Conservation (phyloP, 2,113 vertebrate species). For the Salvelinus namaycush region DNA sequence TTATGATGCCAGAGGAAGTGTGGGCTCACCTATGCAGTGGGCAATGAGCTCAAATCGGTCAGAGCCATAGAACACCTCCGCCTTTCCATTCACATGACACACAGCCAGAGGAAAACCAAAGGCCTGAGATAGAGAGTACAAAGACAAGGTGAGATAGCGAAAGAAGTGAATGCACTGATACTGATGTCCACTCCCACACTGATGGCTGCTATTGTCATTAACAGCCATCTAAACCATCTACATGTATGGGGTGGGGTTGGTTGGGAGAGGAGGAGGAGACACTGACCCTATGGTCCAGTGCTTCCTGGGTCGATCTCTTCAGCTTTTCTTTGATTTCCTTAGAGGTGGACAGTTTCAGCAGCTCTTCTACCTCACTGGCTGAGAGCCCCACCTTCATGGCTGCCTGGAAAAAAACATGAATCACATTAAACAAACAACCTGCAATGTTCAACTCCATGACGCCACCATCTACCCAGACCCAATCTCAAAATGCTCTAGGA, state of each 20-base stretch:
- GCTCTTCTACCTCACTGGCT: constrained; percentile 62
- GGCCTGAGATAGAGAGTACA: constrained; percentile 66
- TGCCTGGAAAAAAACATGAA: constrained; percentile 66
- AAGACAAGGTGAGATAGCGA: too few relatives aligned
- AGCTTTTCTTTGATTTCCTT: constrained; percentile 83
- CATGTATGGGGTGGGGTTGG: background rate
- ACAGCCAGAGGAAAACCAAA: constrained; percentile 87
- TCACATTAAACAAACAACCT: too few relatives aligned
- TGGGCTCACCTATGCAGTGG: constrained; percentile 80
- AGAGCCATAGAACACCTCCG: constrained; percentile 85
- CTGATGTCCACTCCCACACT: background rate
- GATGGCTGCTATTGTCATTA: background rate
- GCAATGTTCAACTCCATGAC: too few relatives aligned
- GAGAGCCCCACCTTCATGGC: constrained; percentile 81
- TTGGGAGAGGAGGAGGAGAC: background rate
- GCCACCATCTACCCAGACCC: too few relatives aligned
- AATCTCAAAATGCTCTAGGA: too few relatives aligned
- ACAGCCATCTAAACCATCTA: background rate
- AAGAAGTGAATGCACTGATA: too few relatives aligned
- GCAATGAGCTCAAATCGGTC: constrained; percentile 91
- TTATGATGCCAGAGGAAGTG: background rate
- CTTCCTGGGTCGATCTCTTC: constrained; percentile 76
- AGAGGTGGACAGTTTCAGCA: constrained; percentile 67
- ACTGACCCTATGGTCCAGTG: constrained; percentile 81
- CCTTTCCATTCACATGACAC: constrained; percentile 76